phyloP scores from a whole-genome alignment of 2,113 vertebrate genomes.

The human region DNA sequence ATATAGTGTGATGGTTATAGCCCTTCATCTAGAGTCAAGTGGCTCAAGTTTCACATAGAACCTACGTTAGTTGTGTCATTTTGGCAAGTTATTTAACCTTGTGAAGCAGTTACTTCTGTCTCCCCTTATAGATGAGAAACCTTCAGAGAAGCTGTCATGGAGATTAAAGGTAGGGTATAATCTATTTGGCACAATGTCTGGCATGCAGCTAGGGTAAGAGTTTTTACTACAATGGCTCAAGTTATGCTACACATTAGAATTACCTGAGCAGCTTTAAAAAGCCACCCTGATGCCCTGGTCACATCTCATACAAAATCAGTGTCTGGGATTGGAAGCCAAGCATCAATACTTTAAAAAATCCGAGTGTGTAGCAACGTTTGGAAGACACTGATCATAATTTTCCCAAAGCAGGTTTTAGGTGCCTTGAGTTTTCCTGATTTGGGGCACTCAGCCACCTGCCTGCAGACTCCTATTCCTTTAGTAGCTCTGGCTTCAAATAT shows the following conservation, averaged over 20 bases:
- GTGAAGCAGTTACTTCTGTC: too few relatives aligned
- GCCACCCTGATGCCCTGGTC: not conserved
- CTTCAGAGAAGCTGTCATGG: not conserved
- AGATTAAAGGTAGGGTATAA: not conserved
- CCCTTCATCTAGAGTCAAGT: not conserved
- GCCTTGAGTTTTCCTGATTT: not conserved
- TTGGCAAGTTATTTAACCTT: not conserved
- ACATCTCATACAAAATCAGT: not conserved
- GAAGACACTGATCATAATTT: not conserved
- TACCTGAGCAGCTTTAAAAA: not conserved
- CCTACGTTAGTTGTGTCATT: fast-evolving
- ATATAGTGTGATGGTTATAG: fast-evolving
- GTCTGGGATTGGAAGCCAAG: not conserved
- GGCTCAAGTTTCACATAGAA: not conserved
- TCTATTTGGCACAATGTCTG: not conserved
- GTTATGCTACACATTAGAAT: not conserved
- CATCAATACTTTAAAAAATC: not conserved
- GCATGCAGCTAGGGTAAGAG: not conserved
- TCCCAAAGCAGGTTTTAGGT: not conserved
- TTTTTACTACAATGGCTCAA: not conserved
- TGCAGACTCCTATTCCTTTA: fast-evolving
- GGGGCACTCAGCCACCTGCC: not conserved
- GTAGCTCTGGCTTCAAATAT: not conserved
- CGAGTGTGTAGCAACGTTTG: fast-evolving
- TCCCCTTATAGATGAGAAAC: not conserved